phyloP scores from a whole-genome alignment of 2,113 vertebrate species.

The Phodopus roborovskii region DNA sequence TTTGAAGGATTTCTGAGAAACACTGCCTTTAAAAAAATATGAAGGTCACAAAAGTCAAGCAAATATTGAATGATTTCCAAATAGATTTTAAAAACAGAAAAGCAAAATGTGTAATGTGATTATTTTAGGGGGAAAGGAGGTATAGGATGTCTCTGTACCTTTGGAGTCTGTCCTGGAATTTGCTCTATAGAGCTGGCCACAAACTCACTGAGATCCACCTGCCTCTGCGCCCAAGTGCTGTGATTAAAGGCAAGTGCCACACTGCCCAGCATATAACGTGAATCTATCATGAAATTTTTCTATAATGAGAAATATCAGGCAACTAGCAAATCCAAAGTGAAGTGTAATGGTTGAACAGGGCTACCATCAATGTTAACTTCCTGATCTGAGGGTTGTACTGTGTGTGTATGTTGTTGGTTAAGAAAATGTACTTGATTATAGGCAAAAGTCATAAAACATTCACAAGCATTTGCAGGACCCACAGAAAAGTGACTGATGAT shows the following conservation, averaged over 20 bases:
- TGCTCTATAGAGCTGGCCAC: too few relatives aligned
- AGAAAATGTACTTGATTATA: background rate
- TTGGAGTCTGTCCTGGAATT: too few relatives aligned
- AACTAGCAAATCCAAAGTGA: conserved; percentile 2
- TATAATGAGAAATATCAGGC: background rate
- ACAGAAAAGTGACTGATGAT: too few relatives aligned
- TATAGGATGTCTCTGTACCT: too few relatives aligned
- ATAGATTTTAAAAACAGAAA: background rate
- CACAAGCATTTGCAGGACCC: background rate
- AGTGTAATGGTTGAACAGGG: background rate
- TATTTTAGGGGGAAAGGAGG: too few relatives aligned
- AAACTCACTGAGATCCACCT: too few relatives aligned
- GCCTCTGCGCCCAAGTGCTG: too few relatives aligned
- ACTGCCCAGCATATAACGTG: too few relatives aligned
- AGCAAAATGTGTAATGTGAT: background rate
- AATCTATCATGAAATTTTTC: background rate
- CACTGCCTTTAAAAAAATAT: background rate
- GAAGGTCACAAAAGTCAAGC: background rate
- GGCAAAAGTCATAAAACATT: background rate
- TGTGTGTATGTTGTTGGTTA: background rate
- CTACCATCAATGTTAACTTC: background rate
- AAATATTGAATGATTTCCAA: conserved; percentile 10
- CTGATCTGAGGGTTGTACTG: background rate
- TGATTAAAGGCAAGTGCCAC: too few relatives aligned
- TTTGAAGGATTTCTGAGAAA: background rate